Conservation (phyloP, 2,797 vertebrate genomes). For the Dromococcyx pavoninus region DNA sequence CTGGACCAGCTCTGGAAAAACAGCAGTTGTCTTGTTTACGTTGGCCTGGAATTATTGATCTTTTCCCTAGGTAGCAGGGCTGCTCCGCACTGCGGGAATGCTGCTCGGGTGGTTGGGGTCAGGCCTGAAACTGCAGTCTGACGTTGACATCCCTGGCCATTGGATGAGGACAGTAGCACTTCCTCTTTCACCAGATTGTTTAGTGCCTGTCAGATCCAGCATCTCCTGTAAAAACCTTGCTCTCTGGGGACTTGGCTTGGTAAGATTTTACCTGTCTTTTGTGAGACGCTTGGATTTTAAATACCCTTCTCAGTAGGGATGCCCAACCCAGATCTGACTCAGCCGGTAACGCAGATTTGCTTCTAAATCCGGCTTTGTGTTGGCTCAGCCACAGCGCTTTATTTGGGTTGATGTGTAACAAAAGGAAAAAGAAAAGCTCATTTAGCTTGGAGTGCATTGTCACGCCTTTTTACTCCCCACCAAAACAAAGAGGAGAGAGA, state of each 20-base stretch:
- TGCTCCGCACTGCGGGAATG: background rate
- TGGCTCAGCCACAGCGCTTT: background rate
- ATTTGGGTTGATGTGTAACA: constrained; percentile 14
- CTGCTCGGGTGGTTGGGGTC: background rate
- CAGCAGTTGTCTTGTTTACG: accelerated
- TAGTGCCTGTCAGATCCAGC: background rate
- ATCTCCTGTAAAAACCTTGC: background rate
- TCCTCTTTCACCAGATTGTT: background rate
- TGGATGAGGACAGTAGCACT: background rate
- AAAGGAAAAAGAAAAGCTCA: background rate
- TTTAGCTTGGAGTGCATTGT: background rate
- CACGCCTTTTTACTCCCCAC: background rate
- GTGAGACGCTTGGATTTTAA: background rate
- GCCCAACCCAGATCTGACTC: background rate
- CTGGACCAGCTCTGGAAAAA: background rate
- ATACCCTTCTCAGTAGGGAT: background rate
- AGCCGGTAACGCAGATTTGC: background rate
- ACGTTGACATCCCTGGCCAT: background rate
- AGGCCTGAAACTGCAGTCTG: background rate
- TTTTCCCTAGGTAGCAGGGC: background rate
- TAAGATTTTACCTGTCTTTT: background rate
- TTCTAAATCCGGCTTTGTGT: background rate
- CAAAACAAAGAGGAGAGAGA: constrained; percentile 14
- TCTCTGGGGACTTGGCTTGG: accelerated
- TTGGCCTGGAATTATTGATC: background rate